A percentile compares a stretch with the other conserved stretches of the same genome.
These are phyloP conservation scores for Platerodrilus igneus DNA, from an alignment of 2,888 invertebrate genomes.

Conservation along the genomic window DNA sequence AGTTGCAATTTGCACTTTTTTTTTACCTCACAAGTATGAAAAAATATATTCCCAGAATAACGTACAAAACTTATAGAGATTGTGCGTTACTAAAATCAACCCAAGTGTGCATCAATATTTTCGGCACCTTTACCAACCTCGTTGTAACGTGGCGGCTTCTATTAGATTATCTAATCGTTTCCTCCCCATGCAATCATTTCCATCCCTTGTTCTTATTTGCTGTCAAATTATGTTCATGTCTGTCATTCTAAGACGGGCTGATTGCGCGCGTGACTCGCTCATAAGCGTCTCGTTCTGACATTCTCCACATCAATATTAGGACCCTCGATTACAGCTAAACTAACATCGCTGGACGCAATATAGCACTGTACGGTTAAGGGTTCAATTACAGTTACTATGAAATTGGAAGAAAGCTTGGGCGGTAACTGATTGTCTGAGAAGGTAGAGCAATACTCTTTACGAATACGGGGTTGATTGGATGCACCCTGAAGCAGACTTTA, in stretches of 20 bases:
- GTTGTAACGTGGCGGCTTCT: constrained; percentile 41
- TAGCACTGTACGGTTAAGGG: constrained; percentile 32
- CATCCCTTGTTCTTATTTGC: constrained; percentile 47
- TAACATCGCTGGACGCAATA: constrained; percentile 27
- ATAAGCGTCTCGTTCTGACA: constrained; percentile 31
- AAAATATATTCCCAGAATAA: too few species aligned
- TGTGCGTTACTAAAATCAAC: too few species aligned
- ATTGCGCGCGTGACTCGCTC: constrained; percentile 44
- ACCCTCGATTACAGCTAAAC: constrained; percentile 23
- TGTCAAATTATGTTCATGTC: constrained; percentile 50
- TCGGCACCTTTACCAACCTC: constrained; percentile 24
- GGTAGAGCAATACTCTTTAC: constrained; percentile 30
- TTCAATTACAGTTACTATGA: constrained; percentile 26
- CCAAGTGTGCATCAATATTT: constrained; percentile 28
- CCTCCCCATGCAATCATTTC: constrained; percentile 44
- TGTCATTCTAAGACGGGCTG: constrained; percentile 45
- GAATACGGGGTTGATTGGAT: constrained; percentile 32
- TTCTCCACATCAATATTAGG: constrained; percentile 25
- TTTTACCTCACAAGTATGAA: too few species aligned
- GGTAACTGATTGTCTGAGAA: constrained; percentile 30
- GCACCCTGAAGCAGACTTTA: constrained; percentile 34
- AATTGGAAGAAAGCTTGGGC: constrained; percentile 15
- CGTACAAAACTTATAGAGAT: too few species aligned
- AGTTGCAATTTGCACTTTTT: too few species aligned
- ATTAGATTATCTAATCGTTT: constrained; percentile 49